phyloP scores from a whole-genome alignment of 2,113 vertebrate genomes.

The Alethe diademata region DNA sequence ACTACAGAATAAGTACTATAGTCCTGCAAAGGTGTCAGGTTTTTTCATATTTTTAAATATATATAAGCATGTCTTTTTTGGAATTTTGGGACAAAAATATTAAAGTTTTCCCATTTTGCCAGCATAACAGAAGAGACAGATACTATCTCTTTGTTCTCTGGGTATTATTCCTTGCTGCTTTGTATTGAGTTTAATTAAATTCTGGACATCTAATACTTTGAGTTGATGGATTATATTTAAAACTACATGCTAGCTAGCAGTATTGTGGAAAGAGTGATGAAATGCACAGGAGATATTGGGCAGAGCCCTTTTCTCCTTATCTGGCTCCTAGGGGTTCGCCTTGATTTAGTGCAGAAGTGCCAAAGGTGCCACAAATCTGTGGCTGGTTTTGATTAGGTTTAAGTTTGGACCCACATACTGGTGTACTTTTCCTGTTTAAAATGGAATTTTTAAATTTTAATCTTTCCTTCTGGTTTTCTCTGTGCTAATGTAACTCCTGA shows the following conservation, averaged over 20 bases:
- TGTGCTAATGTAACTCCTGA: background rate
- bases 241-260: background rate
- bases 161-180: background rate
- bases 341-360: background rate
- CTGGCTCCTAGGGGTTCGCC: background rate
- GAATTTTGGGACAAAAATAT: background rate
- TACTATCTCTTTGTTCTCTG: constrained; percentile 1
- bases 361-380: background rate
- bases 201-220: background rate
- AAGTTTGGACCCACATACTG: background rate
- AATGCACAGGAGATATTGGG: background rate
- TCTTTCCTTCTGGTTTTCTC: background rate
- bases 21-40: background rate
- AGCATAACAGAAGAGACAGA: background rate
- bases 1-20: fast-evolving
- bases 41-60: background rate
- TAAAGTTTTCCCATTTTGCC: background rate
- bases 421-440: background rate
- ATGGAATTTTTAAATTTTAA: no score
- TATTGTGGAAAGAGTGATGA: background rate
- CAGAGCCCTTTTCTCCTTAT: background rate
- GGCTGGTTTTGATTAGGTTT: background rate
- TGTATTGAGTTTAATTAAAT: constrained; percentile 29
- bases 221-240: background rate
- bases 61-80: background rate